Base-by-base conservation (phyloP, 2,888 invertebrate genomes). In the Agapostemon virescens region DNA sequence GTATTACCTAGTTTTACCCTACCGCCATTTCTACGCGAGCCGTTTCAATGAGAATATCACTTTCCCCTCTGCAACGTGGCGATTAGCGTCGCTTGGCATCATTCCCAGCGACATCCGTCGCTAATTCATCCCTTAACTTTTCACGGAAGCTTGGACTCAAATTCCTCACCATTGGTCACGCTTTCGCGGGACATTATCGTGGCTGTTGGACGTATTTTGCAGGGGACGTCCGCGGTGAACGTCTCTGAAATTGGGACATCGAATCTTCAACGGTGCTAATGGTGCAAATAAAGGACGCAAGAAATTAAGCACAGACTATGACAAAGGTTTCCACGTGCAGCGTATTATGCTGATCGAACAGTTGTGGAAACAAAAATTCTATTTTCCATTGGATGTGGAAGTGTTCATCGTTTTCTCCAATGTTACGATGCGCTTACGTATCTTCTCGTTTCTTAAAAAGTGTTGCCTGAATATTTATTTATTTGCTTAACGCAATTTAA, bases 101-200 rank as follows among this genome's bases (percentile, higher is more conserved):
- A 15, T 23, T 76, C 52, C 63, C 55, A 63, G 26, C 15, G 64
- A 72, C 75, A 64, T 72, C 49, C 33, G 73, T n/a, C 9, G 20
- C 23, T 23, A 33, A 55, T 75, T 52, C 58, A 58, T 69, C 55
- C 69, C n/a, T 33, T 26, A 26, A 26, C 55, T 26, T 55, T 55
- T 55, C 55, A 55, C 55, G 15, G 45, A 49, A 55, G 55, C 26
- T 6, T 2, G 55, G 15, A 55, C 26, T 26, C 26, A 2, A 13
- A 55, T 55, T 55, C 55, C 55, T 15, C 23, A 26, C 15, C 23
- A 55, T 26, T 26, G 55, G 26, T 13, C 11, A n/a, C 9, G 23
- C 49, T 49, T 49, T 11, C n/a, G 23, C 15, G 55, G 36, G 36
- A 38, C 40, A n/a, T n/a, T 20, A 9, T 5, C 45, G 20, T 20